Evolutionary conservation across 2,888 invertebrate genomes (phyloP).

Genomic region (Lapara coniferarum): DNA sequence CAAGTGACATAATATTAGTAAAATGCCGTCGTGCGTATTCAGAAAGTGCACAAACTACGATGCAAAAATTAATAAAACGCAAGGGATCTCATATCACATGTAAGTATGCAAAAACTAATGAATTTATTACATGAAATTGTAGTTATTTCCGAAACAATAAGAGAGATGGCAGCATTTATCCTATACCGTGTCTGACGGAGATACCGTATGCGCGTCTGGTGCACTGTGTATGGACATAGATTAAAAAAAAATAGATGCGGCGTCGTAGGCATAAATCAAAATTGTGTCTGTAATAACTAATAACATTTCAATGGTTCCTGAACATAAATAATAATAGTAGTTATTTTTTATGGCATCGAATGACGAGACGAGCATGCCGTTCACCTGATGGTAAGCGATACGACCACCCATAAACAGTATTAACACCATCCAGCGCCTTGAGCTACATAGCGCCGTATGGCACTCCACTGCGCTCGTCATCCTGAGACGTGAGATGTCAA

Average conservation of each 20-base stretch:
- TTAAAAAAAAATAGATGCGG: not conserved
- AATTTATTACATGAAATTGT: not conserved
- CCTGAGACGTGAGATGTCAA: too few relatives aligned
- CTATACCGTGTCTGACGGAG: not conserved
- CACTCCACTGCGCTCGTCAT: too few relatives aligned
- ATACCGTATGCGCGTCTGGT: not conserved
- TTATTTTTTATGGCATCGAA: too few relatives aligned
- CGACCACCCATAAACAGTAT: too few relatives aligned
- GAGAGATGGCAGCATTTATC: not conserved
- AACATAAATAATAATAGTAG: too few relatives aligned
- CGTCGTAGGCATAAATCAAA: not conserved
- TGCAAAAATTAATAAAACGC: constrained; percentile 1
- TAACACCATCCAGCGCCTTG: too few relatives aligned
- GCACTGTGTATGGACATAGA: not conserved
- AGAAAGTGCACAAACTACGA: constrained; percentile 6
- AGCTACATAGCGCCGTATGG: too few relatives aligned
- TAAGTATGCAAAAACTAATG: not conserved
- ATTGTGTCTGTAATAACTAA: too few relatives aligned
- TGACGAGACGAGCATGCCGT: too few relatives aligned
- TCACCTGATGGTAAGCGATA: too few relatives aligned
- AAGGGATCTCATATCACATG: constrained; percentile 1
- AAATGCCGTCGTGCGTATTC: constrained; percentile 5
- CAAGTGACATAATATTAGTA: not conserved
- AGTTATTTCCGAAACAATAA: not conserved
- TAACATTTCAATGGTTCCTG: too few relatives aligned